phyloP scores from a whole-genome alignment of 2,888 invertebrate genomes.

The Amaurobius ferox region DNA sequence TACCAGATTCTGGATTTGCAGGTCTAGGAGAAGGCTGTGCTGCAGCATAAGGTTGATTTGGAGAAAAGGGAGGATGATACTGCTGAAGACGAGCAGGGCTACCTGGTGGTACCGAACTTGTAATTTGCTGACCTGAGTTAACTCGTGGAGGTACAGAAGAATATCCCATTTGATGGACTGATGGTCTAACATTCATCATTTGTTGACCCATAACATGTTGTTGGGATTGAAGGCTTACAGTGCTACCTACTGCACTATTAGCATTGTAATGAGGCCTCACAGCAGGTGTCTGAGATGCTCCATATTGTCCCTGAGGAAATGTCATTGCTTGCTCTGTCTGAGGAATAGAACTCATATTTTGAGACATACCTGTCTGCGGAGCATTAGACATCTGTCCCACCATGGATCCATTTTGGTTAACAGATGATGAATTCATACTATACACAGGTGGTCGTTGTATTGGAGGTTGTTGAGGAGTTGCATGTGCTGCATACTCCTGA shows the following conservation, averaged over 20 bases:
- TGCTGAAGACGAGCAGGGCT: conserved; percentile 71
- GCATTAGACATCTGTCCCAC: conserved; percentile 61
- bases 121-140: conserved; percentile 67
- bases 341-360: conserved; percentile 62
- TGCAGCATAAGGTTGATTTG: conserved; percentile 68
- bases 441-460: conserved; percentile 72
- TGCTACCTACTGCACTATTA: conserved; percentile 56
- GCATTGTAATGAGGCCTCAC: conserved; percentile 69
- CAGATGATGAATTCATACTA: conserved; percentile 64
- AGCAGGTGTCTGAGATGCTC: conserved; percentile 63
- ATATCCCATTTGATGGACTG: conserved; percentile 72
- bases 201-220: conserved; percentile 63
- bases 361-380: conserved; percentile 64
- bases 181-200: conserved; percentile 61
- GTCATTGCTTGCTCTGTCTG: conserved; percentile 68
- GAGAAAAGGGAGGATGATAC: conserved; percentile 70
- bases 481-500: conserved; percentile 65
- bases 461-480: conserved; percentile 66
- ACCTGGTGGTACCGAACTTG: conserved; percentile 59
- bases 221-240: conserved; percentile 46
- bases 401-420: conserved; percentile 69
- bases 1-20: conserved; percentile 60
- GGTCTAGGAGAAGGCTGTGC: conserved; percentile 69
- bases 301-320: conserved; percentile 73
- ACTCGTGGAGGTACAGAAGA: conserved; percentile 64